phyloP scores from a whole-genome alignment of 2,113 vertebrate species.

The Tachycineta bicolor region DNA sequence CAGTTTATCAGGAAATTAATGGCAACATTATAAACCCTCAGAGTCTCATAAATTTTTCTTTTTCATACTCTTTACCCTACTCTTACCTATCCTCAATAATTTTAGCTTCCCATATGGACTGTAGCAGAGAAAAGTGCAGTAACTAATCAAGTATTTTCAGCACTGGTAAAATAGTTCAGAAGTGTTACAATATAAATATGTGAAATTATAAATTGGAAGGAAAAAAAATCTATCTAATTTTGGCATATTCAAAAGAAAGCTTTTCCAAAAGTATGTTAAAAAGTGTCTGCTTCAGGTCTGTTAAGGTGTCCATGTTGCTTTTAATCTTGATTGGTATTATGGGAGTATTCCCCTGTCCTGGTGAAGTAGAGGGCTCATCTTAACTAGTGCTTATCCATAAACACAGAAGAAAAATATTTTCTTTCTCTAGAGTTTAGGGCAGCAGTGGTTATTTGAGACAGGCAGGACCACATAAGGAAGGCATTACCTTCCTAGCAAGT shows the following conservation, averaged over 20 bases:
- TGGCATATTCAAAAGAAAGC: neutral
- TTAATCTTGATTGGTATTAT: neutral
- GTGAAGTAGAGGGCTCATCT: neutral
- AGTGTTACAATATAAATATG: neutral
- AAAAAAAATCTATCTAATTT: neutral
- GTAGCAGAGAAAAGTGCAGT: neutral
- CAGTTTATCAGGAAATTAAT: neutral
- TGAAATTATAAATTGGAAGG: neutral
- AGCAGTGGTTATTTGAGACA: neutral
- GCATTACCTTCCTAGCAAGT: neutral
- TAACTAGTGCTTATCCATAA: neutral
- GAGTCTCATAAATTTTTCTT: neutral
- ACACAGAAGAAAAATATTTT: neutral
- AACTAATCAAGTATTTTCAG: neutral
- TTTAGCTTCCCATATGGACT: neutral
- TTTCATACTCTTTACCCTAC: neutral
- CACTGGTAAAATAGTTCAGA: neutral
- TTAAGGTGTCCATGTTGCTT: neutral
- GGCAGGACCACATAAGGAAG: neutral
- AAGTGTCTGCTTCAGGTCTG: neutral
- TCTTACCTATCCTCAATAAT: neutral
- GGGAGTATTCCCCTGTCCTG: accelerated
- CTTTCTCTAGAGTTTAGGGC: neutral
- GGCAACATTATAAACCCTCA: neutral
- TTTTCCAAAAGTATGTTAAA: neutral